Evolutionary conservation across 2,113 vertebrate species (phyloP).

Genomic region (Alouatta palliata): DNA sequence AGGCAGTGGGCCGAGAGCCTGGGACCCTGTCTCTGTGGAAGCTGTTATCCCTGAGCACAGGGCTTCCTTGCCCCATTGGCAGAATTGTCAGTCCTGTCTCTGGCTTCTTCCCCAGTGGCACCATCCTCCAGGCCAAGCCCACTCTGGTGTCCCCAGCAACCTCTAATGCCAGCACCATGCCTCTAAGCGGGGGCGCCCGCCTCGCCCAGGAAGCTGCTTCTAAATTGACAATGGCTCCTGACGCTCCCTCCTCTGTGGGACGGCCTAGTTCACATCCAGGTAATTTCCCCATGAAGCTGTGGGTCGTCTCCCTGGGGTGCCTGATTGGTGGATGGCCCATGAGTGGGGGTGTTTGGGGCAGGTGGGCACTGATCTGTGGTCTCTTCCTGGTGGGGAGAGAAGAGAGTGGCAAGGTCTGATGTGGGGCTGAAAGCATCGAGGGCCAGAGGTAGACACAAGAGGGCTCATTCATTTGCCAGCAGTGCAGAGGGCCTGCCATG

Average conservation of each 20-base stretch:
- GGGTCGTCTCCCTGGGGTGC: not conserved
- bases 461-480: rapidly evolving
- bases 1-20: not conserved
- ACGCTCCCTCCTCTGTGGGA: rapidly evolving
- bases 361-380: not conserved
- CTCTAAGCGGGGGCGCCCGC: not conserved
- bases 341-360: rapidly evolving
- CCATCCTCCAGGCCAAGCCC: not conserved
- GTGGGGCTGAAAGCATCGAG: not conserved
- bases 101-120: not conserved
- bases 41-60: rapidly evolving
- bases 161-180: not conserved
- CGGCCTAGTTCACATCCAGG: slow-evolving; percentile 17
- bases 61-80: rapidly evolving
- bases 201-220: not conserved
- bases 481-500: too few relatives aligned
- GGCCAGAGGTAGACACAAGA: not conserved
- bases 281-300: not conserved
- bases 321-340: rapidly evolving
- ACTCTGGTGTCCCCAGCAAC: not conserved
- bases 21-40: not conserved
- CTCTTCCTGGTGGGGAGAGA: not conserved
- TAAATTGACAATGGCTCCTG: rapidly evolving
- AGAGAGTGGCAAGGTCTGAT: not conserved
- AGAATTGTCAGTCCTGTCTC: not conserved